These are phyloP conservation scores for Seriola rivoliana DNA, from an alignment of 2,113 vertebrate species.

Conservation along the genomic window DNA sequence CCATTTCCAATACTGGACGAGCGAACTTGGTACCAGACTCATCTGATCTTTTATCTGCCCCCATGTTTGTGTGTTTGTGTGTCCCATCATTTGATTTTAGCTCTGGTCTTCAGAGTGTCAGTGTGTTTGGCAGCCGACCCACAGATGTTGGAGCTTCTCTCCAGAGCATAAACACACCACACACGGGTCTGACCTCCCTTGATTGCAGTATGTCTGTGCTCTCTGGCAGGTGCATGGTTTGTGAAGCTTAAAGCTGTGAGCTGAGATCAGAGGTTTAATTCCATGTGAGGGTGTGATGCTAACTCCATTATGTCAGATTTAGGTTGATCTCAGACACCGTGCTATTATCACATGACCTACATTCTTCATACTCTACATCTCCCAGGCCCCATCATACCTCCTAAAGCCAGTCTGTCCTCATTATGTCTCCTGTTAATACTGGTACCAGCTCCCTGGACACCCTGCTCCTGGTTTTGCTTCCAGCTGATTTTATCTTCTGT, in stretches of 20 bases:
- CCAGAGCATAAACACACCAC: background rate
- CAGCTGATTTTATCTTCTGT: background rate
- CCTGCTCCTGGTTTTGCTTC: background rate
- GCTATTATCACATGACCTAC: conserved; percentile 51
- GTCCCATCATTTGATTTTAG: too few species aligned
- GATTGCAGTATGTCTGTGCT: background rate
- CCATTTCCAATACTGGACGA: too few species aligned
- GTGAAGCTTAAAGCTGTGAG: background rate
- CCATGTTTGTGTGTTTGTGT: background rate
- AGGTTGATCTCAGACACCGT: conserved; percentile 34
- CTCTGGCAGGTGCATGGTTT: background rate
- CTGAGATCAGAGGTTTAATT: conserved; percentile 45
- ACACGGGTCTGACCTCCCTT: background rate
- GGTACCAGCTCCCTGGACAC: background rate
- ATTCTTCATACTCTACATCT: conserved; percentile 15
- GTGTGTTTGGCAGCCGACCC: background rate
- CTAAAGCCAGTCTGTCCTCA: conserved; percentile 17
- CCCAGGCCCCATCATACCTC: conserved; percentile 14
- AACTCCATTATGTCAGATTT: conserved; percentile 53
- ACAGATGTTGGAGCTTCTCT: background rate
- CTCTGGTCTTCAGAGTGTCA: too few species aligned
- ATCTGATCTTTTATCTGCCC: background rate
- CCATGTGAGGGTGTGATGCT: conserved; percentile 17
- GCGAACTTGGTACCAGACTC: too few species aligned
- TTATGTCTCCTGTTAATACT: background rate